Evolutionary conservation across 2,113 vertebrate genomes (phyloP), one percentile per base, ranked within the genome.

Genomic region (Vicugna pacos): DNA sequence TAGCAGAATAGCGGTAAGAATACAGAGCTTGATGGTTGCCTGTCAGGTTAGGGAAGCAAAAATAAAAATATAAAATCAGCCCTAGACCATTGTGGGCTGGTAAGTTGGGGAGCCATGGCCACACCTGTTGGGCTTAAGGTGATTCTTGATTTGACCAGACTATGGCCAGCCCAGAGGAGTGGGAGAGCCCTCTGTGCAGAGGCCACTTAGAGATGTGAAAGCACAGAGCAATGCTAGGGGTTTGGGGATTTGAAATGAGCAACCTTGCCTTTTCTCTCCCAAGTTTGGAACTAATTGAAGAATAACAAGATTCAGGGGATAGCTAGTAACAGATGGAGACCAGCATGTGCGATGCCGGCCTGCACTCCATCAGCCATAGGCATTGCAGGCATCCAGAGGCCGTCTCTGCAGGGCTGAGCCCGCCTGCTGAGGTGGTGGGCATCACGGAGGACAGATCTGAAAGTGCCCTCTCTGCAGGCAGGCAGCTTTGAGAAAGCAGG

Each of bases 81-180:
- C 35, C 35, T 32, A 20, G 58, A n/a, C 50, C 4, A 4, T 3
- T 22, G 48, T n/a, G 65, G 48, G 52, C 42, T 8, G 9, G 20
- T 60, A 15, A 16, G 32, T 26, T n/a, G 32, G 9, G 22, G 10
- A 16, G n/a, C 56, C 14, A 12, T 0, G 0, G 12, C 42, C 35
- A 35, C 28, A 15, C 24, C 35, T 7, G 4, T 24, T 19, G 5
- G 67, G 50, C 62, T 12, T n/a, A 8, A 42, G 48, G 58, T 32
- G 15, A 26, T 67, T 58, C 35, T 79, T 69, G 12, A n/a, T 12
- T 6, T 0, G 0, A 72, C 32, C 73, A 26, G 50, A 58, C n/a
- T 15, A 3, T 26, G 80, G 42, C 48, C 69, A 84, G 26, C 26
- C 46, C 67, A 15, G 83, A 15, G 30, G 11, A 8, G n/a, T 11